phyloP scores from a whole-genome alignment of 2,797 vertebrate genomes.

The Austrolebias charrua region DNA sequence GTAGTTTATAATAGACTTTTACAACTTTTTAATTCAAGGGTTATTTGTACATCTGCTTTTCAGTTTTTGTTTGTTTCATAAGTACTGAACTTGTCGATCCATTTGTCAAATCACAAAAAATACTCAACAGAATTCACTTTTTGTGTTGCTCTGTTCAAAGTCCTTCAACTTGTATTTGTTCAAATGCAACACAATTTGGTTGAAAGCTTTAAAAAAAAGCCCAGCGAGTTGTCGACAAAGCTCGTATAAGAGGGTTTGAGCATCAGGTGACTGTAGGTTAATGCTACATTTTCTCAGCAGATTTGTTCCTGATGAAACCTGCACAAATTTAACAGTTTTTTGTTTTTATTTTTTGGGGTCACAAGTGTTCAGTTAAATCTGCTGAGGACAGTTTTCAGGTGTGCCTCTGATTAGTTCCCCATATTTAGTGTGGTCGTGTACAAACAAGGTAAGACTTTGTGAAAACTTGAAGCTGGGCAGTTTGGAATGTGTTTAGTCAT shows the following conservation, averaged over 20 bases:
- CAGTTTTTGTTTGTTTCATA: too few relatives aligned
- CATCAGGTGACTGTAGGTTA: slow-evolving; percentile 57
- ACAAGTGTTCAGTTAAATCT: background rate
- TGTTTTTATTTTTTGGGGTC: too few relatives aligned
- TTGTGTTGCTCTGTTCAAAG: background rate
- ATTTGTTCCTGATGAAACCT: slow-evolving; percentile 42
- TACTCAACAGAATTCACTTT: background rate
- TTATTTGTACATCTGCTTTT: too few relatives aligned
- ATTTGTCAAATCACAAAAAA: too few relatives aligned
- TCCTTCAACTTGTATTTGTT: background rate
- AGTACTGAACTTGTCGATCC: too few relatives aligned
- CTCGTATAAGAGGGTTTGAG: slow-evolving; percentile 27
- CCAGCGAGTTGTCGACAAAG: slow-evolving; percentile 23
- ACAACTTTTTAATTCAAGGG: too few relatives aligned
- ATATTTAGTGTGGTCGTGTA: slow-evolving; percentile 10
- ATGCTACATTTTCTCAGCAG: slow-evolving; percentile 36
- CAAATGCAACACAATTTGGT: background rate
- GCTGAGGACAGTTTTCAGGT: background rate
- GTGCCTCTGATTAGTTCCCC: background rate
- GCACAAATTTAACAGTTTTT: slow-evolving; percentile 1
- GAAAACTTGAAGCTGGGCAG: slow-evolving; percentile 52
- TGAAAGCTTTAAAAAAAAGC: slow-evolving; percentile 2
- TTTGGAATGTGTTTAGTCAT: slow-evolving; percentile 60
- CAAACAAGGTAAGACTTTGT: slow-evolving; percentile 46
- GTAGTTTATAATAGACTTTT: too few relatives aligned